These are phyloP conservation scores for Crax fasciolata DNA, from an alignment of 2,797 vertebrate species.

Conservation along the genomic window DNA sequence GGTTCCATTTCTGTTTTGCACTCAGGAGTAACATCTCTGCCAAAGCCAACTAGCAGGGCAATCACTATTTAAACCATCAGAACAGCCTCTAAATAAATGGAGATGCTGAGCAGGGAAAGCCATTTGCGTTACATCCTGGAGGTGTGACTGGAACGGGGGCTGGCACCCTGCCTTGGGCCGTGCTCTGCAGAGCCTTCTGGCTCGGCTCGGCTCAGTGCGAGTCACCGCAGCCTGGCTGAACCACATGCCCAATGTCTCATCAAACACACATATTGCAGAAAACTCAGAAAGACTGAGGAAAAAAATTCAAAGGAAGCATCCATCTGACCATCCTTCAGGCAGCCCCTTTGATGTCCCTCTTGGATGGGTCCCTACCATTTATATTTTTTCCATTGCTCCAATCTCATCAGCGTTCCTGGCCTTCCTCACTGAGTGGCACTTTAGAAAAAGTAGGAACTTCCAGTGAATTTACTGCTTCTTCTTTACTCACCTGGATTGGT, in stretches of 20 bases:
- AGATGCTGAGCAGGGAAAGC: neutral
- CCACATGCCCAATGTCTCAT: neutral
- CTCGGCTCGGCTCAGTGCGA: neutral
- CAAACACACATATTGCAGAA: neutral
- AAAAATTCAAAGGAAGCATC: neutral
- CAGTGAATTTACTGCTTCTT: neutral
- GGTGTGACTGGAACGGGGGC: rapidly evolving
- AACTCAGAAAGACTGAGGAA: neutral
- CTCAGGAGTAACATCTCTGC: neutral
- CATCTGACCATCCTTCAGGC: neutral
- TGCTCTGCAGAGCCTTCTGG: neutral
- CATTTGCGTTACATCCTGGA: neutral
- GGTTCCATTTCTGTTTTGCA: neutral
- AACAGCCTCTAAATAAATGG: neutral
- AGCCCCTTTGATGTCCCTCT: neutral
- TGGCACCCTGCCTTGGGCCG: neutral
- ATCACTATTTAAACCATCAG: neutral
- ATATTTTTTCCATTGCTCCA: neutral
- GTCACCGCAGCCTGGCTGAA: neutral
- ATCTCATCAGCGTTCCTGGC: neutral
- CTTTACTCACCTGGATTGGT: neutral
- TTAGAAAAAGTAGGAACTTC: neutral
- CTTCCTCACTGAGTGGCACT: neutral
- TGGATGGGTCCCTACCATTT: rapidly evolving
- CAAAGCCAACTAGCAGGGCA: neutral